Evolutionary conservation across 2,113 vertebrate genomes (phyloP), one percentile per base, ranked within the genome.

Genomic region (Labeo rohita): DNA sequence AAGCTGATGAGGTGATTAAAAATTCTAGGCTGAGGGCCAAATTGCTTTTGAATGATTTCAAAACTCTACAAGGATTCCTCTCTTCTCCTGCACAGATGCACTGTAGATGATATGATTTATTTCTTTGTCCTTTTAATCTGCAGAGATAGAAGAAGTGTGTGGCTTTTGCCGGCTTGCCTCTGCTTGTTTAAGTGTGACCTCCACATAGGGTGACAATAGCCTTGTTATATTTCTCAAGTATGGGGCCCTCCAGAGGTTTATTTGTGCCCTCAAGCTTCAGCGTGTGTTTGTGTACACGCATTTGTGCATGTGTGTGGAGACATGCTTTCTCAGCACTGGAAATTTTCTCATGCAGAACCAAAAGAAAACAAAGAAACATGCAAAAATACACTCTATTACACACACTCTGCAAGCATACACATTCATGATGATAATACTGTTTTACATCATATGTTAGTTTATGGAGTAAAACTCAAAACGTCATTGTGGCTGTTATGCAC

Each of bases 131-230:
- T 87, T 77, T 85, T 85, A 89, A 85, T 89, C 86, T 83, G 88
- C 88, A 87, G 86, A 72, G 80, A 89, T 86, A 83, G 86, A 56
- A 77, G 77, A 89, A 89, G 80, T 61, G 74, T 68, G 52, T 52
- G 80, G 47, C 80, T 79, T 56, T 85, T 66, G 45, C 68, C 13
- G 73, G 83, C 87, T 88, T 81, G 83, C 85, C 59, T 83, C 54
- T 87, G 86, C 84, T 89, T 87, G 88, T 85, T 87, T 89, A 87
- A 85, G 65, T 78, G 66, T 89, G 88, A 89, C 88, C 88, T 87
- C 84, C 84, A 85, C 59, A 23, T 56, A 77, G 84, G 86, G 84
- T 86, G 86, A 87, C 74, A 80, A 85, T 84, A 83, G 54, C 85
- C 84, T 84, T 87, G 86, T 80, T 83, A 83, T 85, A 82, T 78